These are phyloP conservation scores for Onychomys torridus DNA, from an alignment of 2,797 vertebrate genomes.

Conservation along the genomic window DNA sequence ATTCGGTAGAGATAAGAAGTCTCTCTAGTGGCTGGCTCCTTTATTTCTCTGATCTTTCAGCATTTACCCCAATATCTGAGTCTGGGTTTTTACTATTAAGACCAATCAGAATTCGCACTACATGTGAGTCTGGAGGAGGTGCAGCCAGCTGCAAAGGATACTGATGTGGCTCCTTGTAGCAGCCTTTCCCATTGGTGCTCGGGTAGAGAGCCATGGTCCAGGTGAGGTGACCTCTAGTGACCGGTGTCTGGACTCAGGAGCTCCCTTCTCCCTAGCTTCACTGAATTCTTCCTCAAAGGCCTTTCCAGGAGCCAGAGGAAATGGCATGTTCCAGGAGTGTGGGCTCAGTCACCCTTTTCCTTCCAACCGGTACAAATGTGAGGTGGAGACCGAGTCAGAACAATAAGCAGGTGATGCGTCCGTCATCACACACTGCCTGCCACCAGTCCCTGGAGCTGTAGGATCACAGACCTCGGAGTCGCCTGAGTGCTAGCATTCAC, in stretches of 20 bases:
- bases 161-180: neutral
- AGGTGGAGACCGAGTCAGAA: neutral
- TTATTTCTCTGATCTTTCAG: no score
- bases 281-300: no score
- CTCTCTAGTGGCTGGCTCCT: no score
- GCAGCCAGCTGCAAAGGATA: neutral
- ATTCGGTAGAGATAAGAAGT: no score
- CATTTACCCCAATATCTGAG: no score
- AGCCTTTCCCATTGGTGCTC: neutral
- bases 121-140: neutral
- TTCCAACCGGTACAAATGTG: fast-evolving
- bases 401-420: fast-evolving
- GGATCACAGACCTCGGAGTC: fast-evolving
- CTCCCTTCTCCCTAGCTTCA: neutral
- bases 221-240: neutral
- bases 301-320: neutral
- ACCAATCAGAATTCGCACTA: no score
- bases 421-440: neutral
- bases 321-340: fast-evolving
- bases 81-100: no score
- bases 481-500: neutral
- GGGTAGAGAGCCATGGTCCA: neutral
- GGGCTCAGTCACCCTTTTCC: neutral
- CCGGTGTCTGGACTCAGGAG: fast-evolving
- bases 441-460: no score